Conservation (phyloP, 2,888 invertebrate genomes). For the Drosophila kanekoi region DNA sequence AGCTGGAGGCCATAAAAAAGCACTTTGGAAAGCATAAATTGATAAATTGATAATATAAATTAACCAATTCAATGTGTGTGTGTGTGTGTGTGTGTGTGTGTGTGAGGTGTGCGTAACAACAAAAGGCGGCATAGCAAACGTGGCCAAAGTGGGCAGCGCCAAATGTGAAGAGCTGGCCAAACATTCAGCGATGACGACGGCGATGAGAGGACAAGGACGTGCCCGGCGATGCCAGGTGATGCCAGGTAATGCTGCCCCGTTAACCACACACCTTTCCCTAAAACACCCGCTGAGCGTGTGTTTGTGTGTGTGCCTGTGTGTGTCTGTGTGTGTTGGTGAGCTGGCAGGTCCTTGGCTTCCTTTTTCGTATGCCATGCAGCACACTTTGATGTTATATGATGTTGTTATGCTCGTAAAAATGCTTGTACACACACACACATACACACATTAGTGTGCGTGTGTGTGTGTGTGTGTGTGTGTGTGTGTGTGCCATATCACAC, state of each 20-base stretch:
- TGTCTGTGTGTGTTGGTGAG: conserved; percentile 23
- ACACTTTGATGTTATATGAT: conserved; percentile 75
- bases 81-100: conserved; percentile 33
- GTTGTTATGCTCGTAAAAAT: conserved; percentile 76
- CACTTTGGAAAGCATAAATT: conserved; percentile 77
- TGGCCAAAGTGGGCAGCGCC: conserved; percentile 17
- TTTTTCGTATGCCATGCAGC: conserved; percentile 62
- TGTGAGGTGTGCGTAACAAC: conserved; percentile 37
- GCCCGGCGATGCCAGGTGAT: conserved; percentile 50
- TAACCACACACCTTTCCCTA: too few relatives aligned
- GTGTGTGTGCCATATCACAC: conserved; percentile 32
- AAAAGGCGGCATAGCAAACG: conserved; percentile 38
- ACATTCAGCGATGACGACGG: conserved; percentile 43
- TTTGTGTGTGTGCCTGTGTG: neutral
- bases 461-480: neutral
- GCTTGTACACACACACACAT: conserved; percentile 50
- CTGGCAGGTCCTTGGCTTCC: conserved; percentile 59
- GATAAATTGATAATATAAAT: conserved; percentile 80
- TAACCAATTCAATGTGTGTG: conserved; percentile 67
- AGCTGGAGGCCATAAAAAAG: conserved; percentile 68
- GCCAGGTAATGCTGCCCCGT: neutral
- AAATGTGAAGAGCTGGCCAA: conserved; percentile 54
- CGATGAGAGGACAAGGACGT: conserved; percentile 46
- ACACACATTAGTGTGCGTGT: conserved; percentile 10
- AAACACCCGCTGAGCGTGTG: neutral